Conservation (phyloP, 2,113 vertebrate genomes). For the Cyphomyrus plagiostoma region DNA sequence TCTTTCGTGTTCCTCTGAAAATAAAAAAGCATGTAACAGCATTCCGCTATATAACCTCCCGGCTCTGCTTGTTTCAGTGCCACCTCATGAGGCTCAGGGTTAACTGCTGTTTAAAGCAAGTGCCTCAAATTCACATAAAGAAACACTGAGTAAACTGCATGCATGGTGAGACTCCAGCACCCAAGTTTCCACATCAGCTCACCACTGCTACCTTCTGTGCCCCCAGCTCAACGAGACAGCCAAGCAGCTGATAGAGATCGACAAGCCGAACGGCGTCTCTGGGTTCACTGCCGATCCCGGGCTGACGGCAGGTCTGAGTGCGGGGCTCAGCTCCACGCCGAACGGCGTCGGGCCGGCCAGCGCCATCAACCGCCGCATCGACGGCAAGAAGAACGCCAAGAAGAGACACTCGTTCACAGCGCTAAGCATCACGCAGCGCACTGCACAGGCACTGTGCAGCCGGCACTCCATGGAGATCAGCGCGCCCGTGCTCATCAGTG, state of each 20-base stretch:
- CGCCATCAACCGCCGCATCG: constrained; percentile 67
- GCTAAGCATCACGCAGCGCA: constrained; percentile 86
- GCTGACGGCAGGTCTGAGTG: constrained; percentile 51
- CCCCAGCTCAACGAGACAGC: constrained; percentile 87
- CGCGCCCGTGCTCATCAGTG: constrained; percentile 91
- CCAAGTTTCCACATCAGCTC: not conserved
- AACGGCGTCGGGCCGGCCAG: constrained; percentile 40
- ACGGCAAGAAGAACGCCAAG: constrained; percentile 95
- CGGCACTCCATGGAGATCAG: constrained; percentile 99
- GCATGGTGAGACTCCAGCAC: not conserved
- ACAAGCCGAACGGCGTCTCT: constrained; percentile 69
- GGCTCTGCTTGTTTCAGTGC: not conserved
- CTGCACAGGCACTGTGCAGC: constrained; percentile 80
- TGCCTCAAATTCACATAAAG: not conserved
- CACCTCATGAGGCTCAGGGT: not conserved
- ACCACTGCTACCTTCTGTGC: not conserved
- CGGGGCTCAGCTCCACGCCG: constrained; percentile 52
- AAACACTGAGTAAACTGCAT: not conserved
- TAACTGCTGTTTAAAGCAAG: not conserved
- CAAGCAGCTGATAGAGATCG: constrained; percentile 94
- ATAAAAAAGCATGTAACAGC: too few relatives aligned
- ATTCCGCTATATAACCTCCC: too few relatives aligned
- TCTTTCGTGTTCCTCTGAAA: not conserved
- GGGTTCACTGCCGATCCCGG: constrained; percentile 60
- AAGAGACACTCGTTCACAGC: constrained; percentile 95